Evolutionary conservation across 2,113 vertebrate genomes (phyloP).

Genomic region (Acanthochromis polyacanthus): DNA sequence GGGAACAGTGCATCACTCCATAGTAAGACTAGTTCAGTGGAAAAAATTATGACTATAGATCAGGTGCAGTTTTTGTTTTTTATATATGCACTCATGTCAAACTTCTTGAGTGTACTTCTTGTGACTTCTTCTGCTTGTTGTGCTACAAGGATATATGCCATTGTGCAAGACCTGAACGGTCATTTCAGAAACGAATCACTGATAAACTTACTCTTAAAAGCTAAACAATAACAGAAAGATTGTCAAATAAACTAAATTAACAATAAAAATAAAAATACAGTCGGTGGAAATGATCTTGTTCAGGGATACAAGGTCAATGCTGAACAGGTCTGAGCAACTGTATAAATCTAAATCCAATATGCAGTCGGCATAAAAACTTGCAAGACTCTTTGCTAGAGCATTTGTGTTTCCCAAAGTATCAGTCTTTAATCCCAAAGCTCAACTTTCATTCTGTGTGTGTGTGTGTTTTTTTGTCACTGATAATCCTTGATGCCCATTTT

Average conservation of each 20-base stretch:
- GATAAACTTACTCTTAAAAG: neutral
- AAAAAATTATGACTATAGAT: no score
- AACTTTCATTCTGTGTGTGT: neutral
- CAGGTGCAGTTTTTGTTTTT: no score
- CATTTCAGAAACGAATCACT: no score
- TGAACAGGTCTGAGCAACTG: neutral
- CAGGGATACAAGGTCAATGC: neutral
- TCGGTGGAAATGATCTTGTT: neutral
- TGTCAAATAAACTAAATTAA: neutral
- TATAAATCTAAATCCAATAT: neutral
- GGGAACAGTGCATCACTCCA: no score
- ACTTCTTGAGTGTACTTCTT: no score
- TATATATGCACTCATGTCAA: no score
- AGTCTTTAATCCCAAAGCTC: constrained; percentile 39
- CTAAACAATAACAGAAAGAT: neutral
- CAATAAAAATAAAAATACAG: neutral
- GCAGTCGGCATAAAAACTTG: neutral
- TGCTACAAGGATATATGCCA: no score
- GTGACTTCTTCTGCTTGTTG: no score
- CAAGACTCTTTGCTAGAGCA: neutral
- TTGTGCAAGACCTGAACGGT: no score
- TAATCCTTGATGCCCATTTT: constrained; percentile 85
- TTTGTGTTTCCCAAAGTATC: constrained; percentile 15
- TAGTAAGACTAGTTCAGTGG: no score
- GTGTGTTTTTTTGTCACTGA: neutral